Base-by-base conservation (phyloP, 1,140 invertebrate species). In the Hyles vespertilio region DNA sequence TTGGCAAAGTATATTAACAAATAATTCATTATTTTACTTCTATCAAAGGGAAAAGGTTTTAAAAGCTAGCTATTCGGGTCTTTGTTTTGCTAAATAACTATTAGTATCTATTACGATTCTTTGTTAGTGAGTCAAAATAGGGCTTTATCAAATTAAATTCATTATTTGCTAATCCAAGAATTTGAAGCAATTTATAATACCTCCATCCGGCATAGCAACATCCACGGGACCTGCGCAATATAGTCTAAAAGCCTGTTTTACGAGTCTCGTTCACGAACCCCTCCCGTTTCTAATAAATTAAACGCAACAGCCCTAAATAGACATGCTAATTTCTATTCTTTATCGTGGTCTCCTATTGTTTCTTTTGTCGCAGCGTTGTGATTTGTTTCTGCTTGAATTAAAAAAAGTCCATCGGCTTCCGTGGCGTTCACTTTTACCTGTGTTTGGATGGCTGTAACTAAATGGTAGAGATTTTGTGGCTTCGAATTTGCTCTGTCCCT, bases 301-400 rank as follows among this genome's bases (percentile, higher is more conserved):
- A 74, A 73, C 60, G 58, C 43, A 64, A 65, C 63, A 56, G 58
- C 60, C 62, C 44, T 63, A 77, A 73, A 77, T 65, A 69, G 70
- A 67, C 63, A 69, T 69, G 69, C 67, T 72, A 74, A 74, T 74
- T 72, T 72, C 59, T 53, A 58, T 67, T 61, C 58, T 71, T 65
- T 55, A 58, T 66, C 63, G 59, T 56, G 56, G 47, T 54, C 48
- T 32, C 58, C 34, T 55, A n/a, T 58, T 53, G 12, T 52, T 43
- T 61, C 56, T 49, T 46, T 55, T 11, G 22, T 11, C 46, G 8
- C 12, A 32, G 3, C 40, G 32, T 5, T 44, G 55, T 57, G 56
- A 53, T 64, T 68, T 68, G 52, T 56, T 34, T 45, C 5, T 3
- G 9, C n/a, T n/a, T 2, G 12, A 48, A 22, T 48, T 11, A 22